Base-by-base conservation (phyloP, 1,140 invertebrate species). In the Zaprionus camerounensis region DNA sequence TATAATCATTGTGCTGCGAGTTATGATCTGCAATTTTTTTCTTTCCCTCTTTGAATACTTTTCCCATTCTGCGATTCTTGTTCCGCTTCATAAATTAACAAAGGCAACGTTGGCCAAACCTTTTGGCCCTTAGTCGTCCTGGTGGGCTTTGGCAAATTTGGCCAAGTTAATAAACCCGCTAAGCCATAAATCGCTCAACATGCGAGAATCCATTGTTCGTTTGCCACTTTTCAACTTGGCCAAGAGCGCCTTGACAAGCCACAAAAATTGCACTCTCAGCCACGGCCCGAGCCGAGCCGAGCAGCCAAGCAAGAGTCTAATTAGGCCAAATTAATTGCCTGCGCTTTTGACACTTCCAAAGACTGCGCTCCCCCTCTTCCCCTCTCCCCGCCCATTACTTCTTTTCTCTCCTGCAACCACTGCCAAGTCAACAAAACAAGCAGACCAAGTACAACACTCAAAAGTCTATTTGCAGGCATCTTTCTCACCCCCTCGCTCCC, bases 241-340 rank as follows among this genome's bases (percentile, higher is more conserved):
- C 58, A 59, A 26, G 56, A 49, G 46, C 46, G 56, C 62, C 64
- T 73, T 78, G 71, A 75, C 75, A 80, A 78, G 76, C 76, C 83
- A 78, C 74, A 87, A 83, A 78, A 88, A 83, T 74, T 88, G 84
- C 84, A 87, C 66, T 77, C 51, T 69, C 68, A 55, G 71, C 17
- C 65, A 56, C 22, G 6, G 41, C 41, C 38, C 41, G 56, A 26
- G 22, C 51, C 17, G 38, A 64, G 70, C 66, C 65, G 67, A 76
- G 83, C 80, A 88, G 80, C 74, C 76, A 86, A 67, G 70, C 80
- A 86, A 81, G 85, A 84, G 84, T 81, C 84, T 87, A 87, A 87
- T 87, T 87, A 87, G 84, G 71, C 74, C 81, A 87, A 87, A 87
- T 87, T 87, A 87, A 87, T 87, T 87, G 84, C 85, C 84, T 87